Conservation (phyloP, 2,797 vertebrate genomes). For the Hypotaenidia philippensis region DNA sequence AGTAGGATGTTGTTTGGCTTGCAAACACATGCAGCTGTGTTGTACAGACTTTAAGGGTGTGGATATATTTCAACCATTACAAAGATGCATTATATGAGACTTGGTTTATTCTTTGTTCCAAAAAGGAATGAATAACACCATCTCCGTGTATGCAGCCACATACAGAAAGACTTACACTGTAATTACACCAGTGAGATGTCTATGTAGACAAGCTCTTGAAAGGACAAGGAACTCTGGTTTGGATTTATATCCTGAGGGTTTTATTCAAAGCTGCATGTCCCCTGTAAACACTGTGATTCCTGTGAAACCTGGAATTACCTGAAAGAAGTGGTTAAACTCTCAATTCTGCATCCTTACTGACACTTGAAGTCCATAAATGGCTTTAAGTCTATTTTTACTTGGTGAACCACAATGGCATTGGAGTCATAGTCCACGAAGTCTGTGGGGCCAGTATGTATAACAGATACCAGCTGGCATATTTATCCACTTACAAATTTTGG, state of each 20-base stretch:
- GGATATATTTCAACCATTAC: background rate
- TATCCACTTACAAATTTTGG: background rate
- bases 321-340: background rate
- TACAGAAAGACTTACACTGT: background rate
- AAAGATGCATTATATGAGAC: background rate
- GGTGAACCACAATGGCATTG: background rate
- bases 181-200: background rate
- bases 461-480: background rate
- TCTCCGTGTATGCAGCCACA: background rate
- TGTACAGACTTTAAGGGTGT: background rate
- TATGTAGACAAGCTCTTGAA: background rate
- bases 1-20: background rate
- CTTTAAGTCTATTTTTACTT: slow-evolving; percentile 6
- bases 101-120: background rate
- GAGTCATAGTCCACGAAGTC: background rate
- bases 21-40: background rate
- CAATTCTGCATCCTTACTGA: background rate
- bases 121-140: background rate
- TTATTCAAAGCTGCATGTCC: background rate
- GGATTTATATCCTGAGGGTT: background rate
- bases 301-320: background rate
- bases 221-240: background rate
- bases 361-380: background rate
- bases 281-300: background rate
- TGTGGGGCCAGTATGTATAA: background rate